phyloP scores from a whole-genome alignment of 2,113 vertebrate species.

The Bombycilla garrulus region DNA sequence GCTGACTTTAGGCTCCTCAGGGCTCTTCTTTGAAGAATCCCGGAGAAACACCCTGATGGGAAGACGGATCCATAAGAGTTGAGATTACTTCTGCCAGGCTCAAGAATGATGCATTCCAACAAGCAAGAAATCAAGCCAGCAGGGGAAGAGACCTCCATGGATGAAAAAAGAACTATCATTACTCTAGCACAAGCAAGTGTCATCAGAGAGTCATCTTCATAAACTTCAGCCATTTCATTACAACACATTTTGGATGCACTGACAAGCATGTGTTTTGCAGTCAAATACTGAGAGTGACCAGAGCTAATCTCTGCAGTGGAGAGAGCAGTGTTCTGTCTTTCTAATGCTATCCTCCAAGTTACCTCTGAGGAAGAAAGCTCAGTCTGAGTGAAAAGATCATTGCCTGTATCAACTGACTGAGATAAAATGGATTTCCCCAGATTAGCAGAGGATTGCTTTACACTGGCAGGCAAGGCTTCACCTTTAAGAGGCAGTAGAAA shows the following conservation, averaged over 20 bases:
- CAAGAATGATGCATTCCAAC: background rate
- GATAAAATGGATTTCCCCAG: slow-evolving; percentile 31
- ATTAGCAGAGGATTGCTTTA: slow-evolving; percentile 32
- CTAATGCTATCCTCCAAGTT: background rate
- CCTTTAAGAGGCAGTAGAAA: background rate
- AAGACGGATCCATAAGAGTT: background rate
- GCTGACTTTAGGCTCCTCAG: background rate
- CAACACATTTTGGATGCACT: background rate
- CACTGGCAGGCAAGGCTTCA: background rate
- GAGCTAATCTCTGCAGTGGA: background rate
- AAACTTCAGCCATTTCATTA: background rate
- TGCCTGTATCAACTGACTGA: background rate
- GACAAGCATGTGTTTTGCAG: background rate
- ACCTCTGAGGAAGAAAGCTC: background rate
- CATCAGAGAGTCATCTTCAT: background rate
- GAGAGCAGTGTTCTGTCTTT: background rate
- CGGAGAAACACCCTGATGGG: background rate
- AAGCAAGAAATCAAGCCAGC: background rate
- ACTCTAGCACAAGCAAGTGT: background rate
- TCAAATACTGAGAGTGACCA: background rate
- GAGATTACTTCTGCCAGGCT: background rate
- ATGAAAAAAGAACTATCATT: background rate
- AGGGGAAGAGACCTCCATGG: background rate
- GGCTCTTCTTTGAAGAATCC: background rate
- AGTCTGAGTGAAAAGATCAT: background rate